Evolutionary conservation across 2,888 invertebrate genomes (phyloP).

Genomic region (Strigamia crassipes): DNA sequence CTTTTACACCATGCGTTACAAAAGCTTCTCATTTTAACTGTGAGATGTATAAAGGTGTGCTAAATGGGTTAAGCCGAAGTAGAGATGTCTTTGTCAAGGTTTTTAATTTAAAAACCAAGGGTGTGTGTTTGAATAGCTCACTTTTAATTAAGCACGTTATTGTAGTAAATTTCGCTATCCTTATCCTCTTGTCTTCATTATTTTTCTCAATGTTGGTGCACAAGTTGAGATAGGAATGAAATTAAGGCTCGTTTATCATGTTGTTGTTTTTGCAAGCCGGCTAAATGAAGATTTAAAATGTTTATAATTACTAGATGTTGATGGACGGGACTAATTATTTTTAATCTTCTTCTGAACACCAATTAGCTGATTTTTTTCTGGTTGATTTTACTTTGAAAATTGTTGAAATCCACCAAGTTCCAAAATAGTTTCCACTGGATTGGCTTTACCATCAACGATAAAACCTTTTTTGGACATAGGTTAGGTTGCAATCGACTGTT

Average conservation of each 20-base stretch:
- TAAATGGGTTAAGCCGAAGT: neutral
- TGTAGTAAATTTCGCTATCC: neutral
- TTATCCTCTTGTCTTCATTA: slow-evolving; percentile 24
- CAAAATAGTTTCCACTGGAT: no score
- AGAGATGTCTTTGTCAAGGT: slow-evolving; percentile 7
- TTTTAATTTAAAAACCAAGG: neutral
- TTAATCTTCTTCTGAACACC: neutral
- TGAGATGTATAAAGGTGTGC: neutral
- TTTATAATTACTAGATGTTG: slow-evolving; percentile 25
- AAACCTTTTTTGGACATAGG: no score
- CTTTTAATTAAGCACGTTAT: slow-evolving; percentile 6
- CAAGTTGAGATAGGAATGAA: neutral
- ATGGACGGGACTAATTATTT: slow-evolving; percentile 16
- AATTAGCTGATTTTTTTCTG: neutral
- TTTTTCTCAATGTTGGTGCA: neutral
- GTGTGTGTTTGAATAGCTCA: neutral
- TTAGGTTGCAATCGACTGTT: no score
- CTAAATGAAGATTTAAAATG: slow-evolving; percentile 33
- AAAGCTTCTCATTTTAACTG: neutral
- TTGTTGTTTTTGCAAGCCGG: neutral
- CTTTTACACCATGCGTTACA: neutral
- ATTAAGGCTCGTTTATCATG: slow-evolving; percentile 25
- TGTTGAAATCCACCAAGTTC: no score
- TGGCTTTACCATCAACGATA: no score
- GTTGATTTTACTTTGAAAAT: neutral